A percentile compares a stretch with the other conserved stretches of the same genome.
phyloP scores from a whole-genome alignment of 2,797 vertebrate species.

The Falco cherrug region DNA sequence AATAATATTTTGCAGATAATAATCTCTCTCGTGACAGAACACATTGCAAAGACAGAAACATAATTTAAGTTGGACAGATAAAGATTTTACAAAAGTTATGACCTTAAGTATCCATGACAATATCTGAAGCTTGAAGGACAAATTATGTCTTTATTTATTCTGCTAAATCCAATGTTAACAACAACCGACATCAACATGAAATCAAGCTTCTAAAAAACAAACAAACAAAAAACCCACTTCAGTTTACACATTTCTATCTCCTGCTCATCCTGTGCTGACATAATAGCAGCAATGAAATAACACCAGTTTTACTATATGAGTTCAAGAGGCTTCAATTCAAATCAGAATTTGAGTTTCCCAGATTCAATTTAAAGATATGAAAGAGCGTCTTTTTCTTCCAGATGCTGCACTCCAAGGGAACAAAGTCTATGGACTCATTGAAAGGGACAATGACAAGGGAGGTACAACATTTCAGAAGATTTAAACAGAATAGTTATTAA shows the following conservation, averaged over 20 bases:
- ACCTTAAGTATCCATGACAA: neutral
- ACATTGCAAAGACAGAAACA: neutral
- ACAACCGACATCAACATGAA: neutral
- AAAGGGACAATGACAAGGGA: neutral
- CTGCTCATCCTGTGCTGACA: neutral
- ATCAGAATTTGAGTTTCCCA: neutral
- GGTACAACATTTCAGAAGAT: neutral
- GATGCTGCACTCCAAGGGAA: neutral
- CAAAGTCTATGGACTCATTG: neutral
- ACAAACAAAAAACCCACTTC: rapidly evolving
- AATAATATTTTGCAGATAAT: neutral
- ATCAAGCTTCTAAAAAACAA: neutral
- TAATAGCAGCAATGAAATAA: neutral
- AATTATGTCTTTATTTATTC: neutral
- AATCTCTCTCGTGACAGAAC: neutral
- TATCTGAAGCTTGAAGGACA: neutral
- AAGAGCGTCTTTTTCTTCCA: neutral
- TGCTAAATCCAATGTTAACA: neutral
- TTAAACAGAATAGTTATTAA: neutral
- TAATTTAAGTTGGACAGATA: neutral
- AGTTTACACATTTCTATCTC: neutral
- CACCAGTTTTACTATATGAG: neutral
- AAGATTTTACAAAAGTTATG: neutral
- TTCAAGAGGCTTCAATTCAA: neutral
- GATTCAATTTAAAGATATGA: neutral